Evolutionary conservation across 2,797 vertebrate genomes (phyloP).

Genomic region (Syndactyla subalaris): DNA sequence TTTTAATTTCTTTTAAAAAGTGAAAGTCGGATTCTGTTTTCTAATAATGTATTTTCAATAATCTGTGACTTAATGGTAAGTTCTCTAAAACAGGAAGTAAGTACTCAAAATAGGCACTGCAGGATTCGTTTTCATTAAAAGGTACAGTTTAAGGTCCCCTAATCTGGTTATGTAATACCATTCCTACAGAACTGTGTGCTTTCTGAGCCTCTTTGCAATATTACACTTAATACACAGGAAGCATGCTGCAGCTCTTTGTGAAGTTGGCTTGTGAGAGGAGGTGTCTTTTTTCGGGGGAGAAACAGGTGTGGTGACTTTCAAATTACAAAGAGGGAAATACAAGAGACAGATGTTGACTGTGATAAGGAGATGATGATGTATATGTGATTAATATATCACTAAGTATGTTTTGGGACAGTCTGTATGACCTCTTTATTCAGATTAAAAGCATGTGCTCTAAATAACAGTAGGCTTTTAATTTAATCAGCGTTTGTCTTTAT

Average conservation of each 20-base stretch:
- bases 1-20: neutral
- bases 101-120: neutral
- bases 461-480: conserved; percentile 68
- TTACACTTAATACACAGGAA: neutral
- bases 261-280: neutral
- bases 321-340: neutral
- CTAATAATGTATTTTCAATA: neutral
- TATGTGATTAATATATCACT: conserved; percentile 50
- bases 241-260: neutral
- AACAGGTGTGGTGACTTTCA: neutral
- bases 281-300: neutral
- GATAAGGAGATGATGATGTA: conserved; percentile 55
- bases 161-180: conserved; percentile 19
- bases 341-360: conserved; percentile 30
- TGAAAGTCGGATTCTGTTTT: neutral
- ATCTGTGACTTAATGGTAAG: neutral
- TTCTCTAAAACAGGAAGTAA: neutral
- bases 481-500: conserved; percentile 62
- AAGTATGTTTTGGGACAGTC: conserved; percentile 32
- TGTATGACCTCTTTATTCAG: conserved; percentile 48
- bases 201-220: neutral
- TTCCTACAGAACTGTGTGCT: neutral
- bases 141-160: neutral
- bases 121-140: conserved; percentile 37
- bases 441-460: conserved; percentile 58